Percentiles rank a stretch among this genome's conserved stretches.
phyloP scores from a whole-genome alignment of 2,888 invertebrate species.

The Tolmerus cingulatus region DNA sequence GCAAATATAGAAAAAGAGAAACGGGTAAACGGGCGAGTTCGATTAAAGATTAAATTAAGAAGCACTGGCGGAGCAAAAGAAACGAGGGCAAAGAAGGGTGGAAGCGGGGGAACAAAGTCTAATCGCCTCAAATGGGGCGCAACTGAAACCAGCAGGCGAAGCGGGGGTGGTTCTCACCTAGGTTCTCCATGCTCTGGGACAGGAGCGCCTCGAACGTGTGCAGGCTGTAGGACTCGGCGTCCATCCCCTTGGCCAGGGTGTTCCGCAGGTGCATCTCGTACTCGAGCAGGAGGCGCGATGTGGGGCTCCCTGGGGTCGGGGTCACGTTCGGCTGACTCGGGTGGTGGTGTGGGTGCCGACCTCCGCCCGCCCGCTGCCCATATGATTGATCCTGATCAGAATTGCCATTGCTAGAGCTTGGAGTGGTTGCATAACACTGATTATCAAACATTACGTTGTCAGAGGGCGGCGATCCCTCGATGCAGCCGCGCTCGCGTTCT shows the following conservation, averaged over 20 bases:
- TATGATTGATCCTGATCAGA: slow-evolving; percentile 84
- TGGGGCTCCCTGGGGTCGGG: slow-evolving; percentile 83
- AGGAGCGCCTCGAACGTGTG: slow-evolving; percentile 93
- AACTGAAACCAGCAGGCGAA: not conserved
- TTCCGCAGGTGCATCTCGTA: slow-evolving; percentile 94
- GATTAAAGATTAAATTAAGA: not conserved
- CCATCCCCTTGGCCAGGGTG: slow-evolving; percentile 93
- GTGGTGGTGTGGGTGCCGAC: slow-evolving; percentile 72
- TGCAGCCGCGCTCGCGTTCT: slow-evolving; percentile 71
- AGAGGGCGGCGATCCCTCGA: slow-evolving; percentile 81
- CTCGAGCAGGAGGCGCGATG: slow-evolving; percentile 84
- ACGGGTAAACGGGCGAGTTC: slow-evolving; percentile 2
- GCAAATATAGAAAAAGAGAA: not conserved
- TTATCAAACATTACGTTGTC: slow-evolving; percentile 95
- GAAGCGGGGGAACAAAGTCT: not conserved
- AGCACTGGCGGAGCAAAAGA: slow-evolving; percentile 2
- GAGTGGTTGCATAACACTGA: slow-evolving; percentile 94
- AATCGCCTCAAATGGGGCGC: not conserved
- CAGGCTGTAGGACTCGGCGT: slow-evolving; percentile 92
- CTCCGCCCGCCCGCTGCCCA: slow-evolving; percentile 65
- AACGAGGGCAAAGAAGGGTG: not conserved
- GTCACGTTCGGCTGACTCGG: slow-evolving; percentile 74
- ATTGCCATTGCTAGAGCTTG: slow-evolving; percentile 92
- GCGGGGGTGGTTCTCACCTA: slow-evolving; percentile 69
- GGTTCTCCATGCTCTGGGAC: slow-evolving; percentile 94